Evolutionary conservation across 1,140 invertebrate genomes (phyloP).

Genomic region (Lepidotrigona ventralis): DNA sequence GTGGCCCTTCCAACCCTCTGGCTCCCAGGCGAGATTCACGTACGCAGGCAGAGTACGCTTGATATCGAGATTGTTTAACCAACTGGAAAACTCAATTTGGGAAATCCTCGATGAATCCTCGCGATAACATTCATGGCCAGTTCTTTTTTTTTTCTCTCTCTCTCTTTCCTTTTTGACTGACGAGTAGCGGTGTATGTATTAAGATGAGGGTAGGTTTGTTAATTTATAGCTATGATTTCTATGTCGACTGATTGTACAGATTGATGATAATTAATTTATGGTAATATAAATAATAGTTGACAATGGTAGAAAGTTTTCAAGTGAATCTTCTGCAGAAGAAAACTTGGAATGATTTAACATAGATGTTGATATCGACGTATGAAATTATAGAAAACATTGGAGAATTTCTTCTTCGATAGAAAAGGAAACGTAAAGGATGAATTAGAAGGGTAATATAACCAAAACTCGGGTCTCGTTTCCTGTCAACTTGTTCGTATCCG

Average conservation of each 20-base stretch:
- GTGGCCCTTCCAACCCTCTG: constrained; percentile 27
- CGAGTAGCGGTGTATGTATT: too few relatives aligned
- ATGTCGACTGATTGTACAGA: too few relatives aligned
- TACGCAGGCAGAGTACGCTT: background rate
- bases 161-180: background rate
- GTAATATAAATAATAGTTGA: too few relatives aligned
- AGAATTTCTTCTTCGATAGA: too few relatives aligned
- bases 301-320: too few relatives aligned
- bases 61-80: constrained; percentile 42
- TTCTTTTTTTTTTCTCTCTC: background rate
- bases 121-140: background rate
- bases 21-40: background rate
- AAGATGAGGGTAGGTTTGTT: background rate
- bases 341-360: background rate
- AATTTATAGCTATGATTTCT: background rate
- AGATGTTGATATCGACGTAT: too few relatives aligned
- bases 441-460: background rate
- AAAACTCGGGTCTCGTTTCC: background rate
- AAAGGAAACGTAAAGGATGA: background rate
- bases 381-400: too few relatives aligned
- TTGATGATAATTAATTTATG: too few relatives aligned
- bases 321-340: too few relatives aligned
- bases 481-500: constrained; percentile 5
- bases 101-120: constrained; percentile 22
- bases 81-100: constrained; percentile 54